Base-by-base conservation (phyloP, 1,140 invertebrate species). In the Drosophila arawakana region DNA sequence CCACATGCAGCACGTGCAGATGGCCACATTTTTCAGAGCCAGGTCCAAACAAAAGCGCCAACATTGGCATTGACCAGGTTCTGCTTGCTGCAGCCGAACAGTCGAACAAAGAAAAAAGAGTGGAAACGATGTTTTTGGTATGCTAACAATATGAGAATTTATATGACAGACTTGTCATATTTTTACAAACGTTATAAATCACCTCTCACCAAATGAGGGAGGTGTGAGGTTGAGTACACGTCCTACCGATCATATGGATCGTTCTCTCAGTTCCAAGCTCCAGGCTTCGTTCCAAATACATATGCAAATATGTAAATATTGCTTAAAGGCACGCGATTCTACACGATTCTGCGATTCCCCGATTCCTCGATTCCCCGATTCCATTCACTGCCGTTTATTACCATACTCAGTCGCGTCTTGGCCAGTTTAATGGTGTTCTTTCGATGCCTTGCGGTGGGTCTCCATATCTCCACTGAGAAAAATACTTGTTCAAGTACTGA, bases 151-250 rank as follows among this genome's bases (percentile, higher is more conserved):
- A 89, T 88, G 84, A 84, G 88, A 89, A 88, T 88, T 88, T 88
- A 88, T 88, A 88, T 82, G 84, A 88, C 84, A 88, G 80, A 84
- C 89, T 77, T 88, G 84, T 88, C 84, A 88, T 88, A 89, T 88
- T 88, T 88, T 88, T 88, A 88, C 84, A 84, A 89, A 88, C 84
- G 84, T 84, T 89, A 88, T 88, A 88, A 88, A 88, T 88, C 84
- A 88, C 63, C 70, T 37, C 54, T 69, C 61, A 59, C 77, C 49
- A 81, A 83, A 83, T 65, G 77, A 52, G 69, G 41, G 61, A 73
- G 81, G 73, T 66, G 58, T 70, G 54, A 76, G 61, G 61, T 61
- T 47, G 55, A 49, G 57, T 55, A 61, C 57, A 59, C 57, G 52
- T 73, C 55, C 54, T 65, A 58, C 41, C 3, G 39, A 30, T 34